Conservation (phyloP, 2,113 vertebrate genomes). For the Origma solitaria region DNA sequence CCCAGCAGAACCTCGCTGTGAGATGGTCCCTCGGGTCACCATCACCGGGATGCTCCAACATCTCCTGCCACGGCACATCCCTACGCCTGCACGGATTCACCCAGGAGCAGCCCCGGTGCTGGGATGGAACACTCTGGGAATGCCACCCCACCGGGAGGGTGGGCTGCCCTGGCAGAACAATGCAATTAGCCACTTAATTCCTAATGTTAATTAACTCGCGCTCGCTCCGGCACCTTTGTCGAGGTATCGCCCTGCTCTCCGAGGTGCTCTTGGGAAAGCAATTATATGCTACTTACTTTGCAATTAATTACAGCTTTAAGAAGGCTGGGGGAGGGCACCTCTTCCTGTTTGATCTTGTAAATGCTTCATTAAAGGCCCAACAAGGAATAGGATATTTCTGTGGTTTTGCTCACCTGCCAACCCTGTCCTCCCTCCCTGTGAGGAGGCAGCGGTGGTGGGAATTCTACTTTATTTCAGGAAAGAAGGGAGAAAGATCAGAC, state of each 20-base stretch:
- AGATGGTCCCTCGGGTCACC: not conserved
- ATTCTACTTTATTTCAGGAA: not conserved
- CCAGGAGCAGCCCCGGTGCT: accelerated
- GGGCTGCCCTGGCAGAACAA: not conserved
- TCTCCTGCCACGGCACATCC: accelerated
- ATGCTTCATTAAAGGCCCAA: constrained; percentile 39
- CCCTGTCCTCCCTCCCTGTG: not conserved
- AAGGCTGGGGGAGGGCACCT: constrained; percentile 13
- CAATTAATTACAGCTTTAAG: constrained; percentile 58
- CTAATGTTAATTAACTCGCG: constrained; percentile 47
- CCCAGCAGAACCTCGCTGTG: not conserved
- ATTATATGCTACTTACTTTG: constrained; percentile 45
- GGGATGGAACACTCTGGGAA: not conserved
- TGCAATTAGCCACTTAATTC: constrained; percentile 46
- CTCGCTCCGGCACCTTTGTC: constrained; percentile 32
- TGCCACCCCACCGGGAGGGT: not conserved
- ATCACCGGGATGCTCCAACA: accelerated
- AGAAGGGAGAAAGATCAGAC: not conserved
- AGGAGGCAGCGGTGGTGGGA: not conserved
- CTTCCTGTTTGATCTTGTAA: constrained; percentile 33
- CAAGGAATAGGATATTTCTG: not conserved
- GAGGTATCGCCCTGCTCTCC: constrained; percentile 29
- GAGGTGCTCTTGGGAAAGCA: constrained; percentile 45
- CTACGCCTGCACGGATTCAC: accelerated
- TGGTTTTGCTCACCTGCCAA: not conserved